Percentiles rank a stretch among this genome's conserved stretches.
phyloP scores from a whole-genome alignment of 2,113 vertebrate species.

The Chinchilla lanigera region DNA sequence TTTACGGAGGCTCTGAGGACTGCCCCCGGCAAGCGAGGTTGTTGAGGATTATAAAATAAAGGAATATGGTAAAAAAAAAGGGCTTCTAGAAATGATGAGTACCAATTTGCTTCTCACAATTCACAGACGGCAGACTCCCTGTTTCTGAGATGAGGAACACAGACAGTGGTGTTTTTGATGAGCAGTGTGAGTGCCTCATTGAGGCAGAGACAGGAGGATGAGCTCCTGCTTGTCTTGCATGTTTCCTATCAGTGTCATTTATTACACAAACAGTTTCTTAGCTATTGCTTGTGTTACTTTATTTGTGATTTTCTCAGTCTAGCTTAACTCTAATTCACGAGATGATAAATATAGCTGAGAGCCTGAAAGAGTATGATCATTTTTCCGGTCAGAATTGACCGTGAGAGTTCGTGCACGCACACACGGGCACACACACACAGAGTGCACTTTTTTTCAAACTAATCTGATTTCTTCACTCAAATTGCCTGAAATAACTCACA shows the following conservation, averaged over 20 bases:
- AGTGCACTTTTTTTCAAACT: background rate
- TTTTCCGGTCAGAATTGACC: background rate
- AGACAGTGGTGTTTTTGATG: background rate
- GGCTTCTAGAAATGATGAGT: background rate
- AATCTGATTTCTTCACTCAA: slow-evolving; percentile 33
- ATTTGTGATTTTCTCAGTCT: background rate
- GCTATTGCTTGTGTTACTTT: slow-evolving; percentile 2
- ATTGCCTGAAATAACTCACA: slow-evolving; percentile 45
- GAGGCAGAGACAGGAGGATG: background rate
- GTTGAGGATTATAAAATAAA: background rate
- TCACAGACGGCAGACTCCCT: background rate
- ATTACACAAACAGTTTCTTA: background rate
- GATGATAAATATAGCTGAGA: background rate
- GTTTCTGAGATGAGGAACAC: background rate
- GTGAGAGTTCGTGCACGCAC: background rate
- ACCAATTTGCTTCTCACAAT: background rate
- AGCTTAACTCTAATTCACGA: background rate
- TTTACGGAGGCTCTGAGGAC: background rate
- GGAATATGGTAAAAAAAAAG: background rate
- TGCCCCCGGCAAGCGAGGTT: background rate
- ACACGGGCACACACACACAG: background rate
- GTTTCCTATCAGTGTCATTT: background rate
- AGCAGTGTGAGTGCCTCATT: background rate
- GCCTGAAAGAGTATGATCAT: background rate
- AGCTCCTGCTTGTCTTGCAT: background rate